Evolutionary conservation across 2,113 vertebrate genomes (phyloP).

Genomic region (Apaloderma vittatum): DNA sequence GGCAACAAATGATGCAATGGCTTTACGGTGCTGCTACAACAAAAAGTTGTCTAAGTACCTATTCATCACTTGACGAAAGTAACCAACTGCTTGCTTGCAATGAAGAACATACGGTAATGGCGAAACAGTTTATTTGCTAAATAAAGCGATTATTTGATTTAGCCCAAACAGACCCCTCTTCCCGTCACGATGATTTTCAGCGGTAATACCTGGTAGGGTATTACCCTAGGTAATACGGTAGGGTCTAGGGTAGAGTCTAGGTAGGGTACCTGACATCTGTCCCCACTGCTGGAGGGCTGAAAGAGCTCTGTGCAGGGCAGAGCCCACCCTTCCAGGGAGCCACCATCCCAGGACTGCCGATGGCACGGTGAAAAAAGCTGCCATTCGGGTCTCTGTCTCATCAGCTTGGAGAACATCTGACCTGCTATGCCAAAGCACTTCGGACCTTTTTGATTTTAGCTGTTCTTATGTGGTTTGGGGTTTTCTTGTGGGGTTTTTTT

Average conservation of each 20-base stretch:
- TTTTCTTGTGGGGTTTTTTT: neutral
- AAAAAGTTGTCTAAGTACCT: conserved; percentile 7
- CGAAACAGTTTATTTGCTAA: neutral
- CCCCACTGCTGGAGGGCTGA: neutral
- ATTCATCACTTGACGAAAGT: conserved; percentile 9
- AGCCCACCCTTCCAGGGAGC: neutral
- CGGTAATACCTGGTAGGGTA: neutral
- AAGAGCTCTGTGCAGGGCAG: neutral
- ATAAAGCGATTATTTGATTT: neutral
- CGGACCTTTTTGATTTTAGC: neutral
- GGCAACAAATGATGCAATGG: neutral
- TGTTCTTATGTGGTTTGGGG: neutral
- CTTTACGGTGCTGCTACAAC: conserved; percentile 7
- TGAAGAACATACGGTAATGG: neutral
- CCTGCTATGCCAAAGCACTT: neutral
- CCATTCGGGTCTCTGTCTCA: accelerated
- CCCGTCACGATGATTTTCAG: neutral
- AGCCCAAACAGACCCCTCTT: neutral
- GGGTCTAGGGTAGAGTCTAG: no score
- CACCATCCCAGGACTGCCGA: neutral
- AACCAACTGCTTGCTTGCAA: neutral
- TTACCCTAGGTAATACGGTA: no score
- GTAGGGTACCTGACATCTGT: neutral
- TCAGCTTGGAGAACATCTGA: neutral
- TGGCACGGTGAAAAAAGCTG: neutral